Conservation (phyloP, 2,888 invertebrate species). For the Tipula vernalis region DNA sequence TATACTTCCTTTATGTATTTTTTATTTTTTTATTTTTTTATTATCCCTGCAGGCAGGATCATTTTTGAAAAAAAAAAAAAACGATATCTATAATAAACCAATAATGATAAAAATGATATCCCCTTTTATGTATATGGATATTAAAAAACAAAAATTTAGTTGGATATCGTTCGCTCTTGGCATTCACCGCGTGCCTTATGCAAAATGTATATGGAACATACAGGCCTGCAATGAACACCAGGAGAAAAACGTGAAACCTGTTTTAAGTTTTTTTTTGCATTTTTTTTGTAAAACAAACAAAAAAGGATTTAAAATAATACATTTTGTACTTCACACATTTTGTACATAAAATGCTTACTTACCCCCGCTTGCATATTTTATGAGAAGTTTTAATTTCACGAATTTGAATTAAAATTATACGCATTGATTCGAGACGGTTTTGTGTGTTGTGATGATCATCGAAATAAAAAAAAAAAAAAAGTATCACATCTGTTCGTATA, state of each 20-base stretch:
- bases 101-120: not conserved
- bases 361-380: not conserved
- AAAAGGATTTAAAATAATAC: not conserved
- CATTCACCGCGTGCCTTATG: conserved; percentile 99
- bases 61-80: not conserved
- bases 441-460: not conserved
- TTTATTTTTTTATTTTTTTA: too few relatives aligned
- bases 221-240: conserved; percentile 93
- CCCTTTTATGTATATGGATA: conserved; percentile 19
- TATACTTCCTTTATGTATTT: not conserved
- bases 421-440: not conserved
- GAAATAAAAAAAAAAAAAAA: not conserved
- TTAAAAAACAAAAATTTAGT: conserved; percentile 14
- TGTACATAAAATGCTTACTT: not conserved
- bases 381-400: not conserved
- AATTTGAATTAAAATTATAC: not conserved
- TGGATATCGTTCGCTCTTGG: conserved; percentile 80
- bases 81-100: not conserved
- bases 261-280: not conserved
- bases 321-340: not conserved
- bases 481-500: not conserved
- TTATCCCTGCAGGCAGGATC: not conserved
- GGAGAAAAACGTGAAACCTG: conserved; percentile 48
- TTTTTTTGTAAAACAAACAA: not conserved
- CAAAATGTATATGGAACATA: conserved; percentile 57